Evolutionary conservation across 2,113 vertebrate genomes (phyloP), one percentile per base, ranked within the genome.

Genomic region (Chloroceryle aenea): DNA sequence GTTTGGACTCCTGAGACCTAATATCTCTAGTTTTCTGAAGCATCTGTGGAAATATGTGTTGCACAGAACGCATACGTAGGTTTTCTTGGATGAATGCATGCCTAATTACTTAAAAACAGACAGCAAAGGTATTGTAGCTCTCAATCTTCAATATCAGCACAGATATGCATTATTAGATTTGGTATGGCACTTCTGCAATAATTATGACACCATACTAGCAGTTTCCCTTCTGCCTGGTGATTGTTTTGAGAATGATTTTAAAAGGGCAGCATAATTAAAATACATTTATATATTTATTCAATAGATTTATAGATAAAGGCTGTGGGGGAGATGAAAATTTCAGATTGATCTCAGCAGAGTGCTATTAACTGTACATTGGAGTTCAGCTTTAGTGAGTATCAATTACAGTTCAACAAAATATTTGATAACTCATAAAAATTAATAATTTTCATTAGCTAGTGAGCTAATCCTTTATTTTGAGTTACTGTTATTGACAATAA

Each of bases 91-190:
- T 77, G 52, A 91, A 58, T 82, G 59, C 13, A 45, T 40, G 50
- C 47, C 66, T 95, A 86, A 95, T 96, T 95, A 79, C 63, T 91
- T 86, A 76, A 79, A 94, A 95, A 59, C 58, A 93, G 81, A 91
- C 14, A 0, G 50, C 38, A 76, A 95, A 96, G 80, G 14, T 92
- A 91, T 85, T 94, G 83, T 61, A 90, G 63, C 53, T 78, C 62
- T 91, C 95, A 91, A 76, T 95, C 89, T 90, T 94, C 62, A 71
- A 17, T 78, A 82, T 77, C 59, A 73, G 34, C 47, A 67, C 52
- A 93, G 78, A 56, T 68, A 50, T 19, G 36, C 34, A 26, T 92
- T 94, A 76, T 87, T 95, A 56, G 63, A 79, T 83, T 91, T 96
- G 10, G 25, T 89, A 26, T 84, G 61, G 14, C 75, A 93, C 47